Evolutionary conservation across 1,140 invertebrate species (phyloP).

Genomic region (Charaxes varanes): DNA sequence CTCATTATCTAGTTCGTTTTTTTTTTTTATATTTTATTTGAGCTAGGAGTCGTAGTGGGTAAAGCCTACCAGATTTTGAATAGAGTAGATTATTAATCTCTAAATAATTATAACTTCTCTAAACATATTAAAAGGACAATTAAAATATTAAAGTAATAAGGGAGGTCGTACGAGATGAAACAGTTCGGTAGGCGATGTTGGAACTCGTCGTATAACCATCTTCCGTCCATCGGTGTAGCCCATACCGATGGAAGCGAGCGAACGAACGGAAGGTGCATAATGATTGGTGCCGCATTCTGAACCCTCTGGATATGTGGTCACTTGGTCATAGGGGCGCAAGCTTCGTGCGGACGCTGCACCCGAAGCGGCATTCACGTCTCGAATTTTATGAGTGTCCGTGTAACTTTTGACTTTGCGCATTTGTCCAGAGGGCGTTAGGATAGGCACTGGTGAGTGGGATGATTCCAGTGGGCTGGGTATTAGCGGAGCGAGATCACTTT

Average conservation of each 20-base stretch:
- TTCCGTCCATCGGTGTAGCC: conserved; percentile 90
- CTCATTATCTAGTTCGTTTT: too few species aligned
- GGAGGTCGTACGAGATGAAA: conserved; percentile 87
- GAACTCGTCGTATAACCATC: conserved; percentile 86
- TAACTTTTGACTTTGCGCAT: conserved; percentile 68
- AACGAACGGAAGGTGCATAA: conserved; percentile 80
- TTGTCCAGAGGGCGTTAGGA: conserved; percentile 59
- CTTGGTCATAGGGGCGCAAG: conserved; percentile 63
- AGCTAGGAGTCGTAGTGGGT: too few species aligned
- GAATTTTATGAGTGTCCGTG: conserved; percentile 60
- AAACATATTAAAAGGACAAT: too few species aligned
- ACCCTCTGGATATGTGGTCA: conserved; percentile 52
- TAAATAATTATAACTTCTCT: too few species aligned
- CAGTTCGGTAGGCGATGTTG: conserved; percentile 86
- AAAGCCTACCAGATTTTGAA: too few species aligned
- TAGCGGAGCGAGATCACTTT: too few species aligned
- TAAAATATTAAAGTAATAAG: too few species aligned
- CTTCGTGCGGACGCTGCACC: conserved; percentile 62
- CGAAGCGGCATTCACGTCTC: conserved; percentile 59
- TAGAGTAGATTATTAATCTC: too few species aligned
- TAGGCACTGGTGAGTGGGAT: conserved; percentile 27
- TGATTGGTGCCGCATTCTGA: conserved; percentile 69
- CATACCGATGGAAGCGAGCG: conserved; percentile 87
- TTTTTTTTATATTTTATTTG: too few species aligned
- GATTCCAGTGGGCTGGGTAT: too few species aligned